phyloP scores from a whole-genome alignment of 1,140 invertebrate species.

The Delia radicum region DNA sequence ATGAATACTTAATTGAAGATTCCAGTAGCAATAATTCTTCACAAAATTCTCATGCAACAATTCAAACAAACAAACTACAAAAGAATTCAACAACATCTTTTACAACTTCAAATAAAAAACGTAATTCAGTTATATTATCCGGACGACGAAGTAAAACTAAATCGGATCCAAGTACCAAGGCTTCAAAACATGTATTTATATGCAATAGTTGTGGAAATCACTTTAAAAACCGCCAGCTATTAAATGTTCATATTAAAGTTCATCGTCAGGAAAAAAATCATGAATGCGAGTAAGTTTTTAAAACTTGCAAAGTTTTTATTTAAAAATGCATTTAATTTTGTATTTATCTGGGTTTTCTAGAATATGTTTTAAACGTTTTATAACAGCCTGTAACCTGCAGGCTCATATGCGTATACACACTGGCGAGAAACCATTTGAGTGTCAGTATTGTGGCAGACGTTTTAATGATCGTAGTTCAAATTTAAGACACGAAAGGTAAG shows the following conservation, averaged over 20 bases:
- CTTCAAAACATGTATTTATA: conserved; percentile 25
- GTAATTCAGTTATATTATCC: neutral
- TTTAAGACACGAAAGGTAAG: conserved; percentile 50
- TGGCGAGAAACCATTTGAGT: conserved; percentile 46
- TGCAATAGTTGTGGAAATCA: conserved; percentile 37
- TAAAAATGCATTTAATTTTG: neutral
- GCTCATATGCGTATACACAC: conserved; percentile 50
- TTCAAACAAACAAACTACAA: too few species aligned
- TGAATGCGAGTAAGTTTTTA: conserved; percentile 44
- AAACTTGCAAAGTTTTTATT: neutral
- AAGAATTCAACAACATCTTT: neutral
- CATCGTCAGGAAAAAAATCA: conserved; percentile 36
- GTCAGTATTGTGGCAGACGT: conserved; percentile 38
- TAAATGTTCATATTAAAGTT: conserved; percentile 33
- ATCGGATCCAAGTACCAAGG: neutral
- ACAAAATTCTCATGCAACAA: neutral
- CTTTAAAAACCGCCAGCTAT: conserved; percentile 29
- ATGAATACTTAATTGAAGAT: conserved; percentile 5
- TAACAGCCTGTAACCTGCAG: conserved; percentile 40
- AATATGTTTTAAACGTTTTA: conserved; percentile 42
- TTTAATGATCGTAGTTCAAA: conserved; percentile 46
- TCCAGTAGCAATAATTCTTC: neutral
- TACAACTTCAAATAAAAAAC: neutral
- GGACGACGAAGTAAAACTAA: neutral
- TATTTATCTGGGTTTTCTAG: conserved; percentile 26